Conservation (phyloP, 2,113 vertebrate species). For the Phalacrocorax aristotelis region DNA sequence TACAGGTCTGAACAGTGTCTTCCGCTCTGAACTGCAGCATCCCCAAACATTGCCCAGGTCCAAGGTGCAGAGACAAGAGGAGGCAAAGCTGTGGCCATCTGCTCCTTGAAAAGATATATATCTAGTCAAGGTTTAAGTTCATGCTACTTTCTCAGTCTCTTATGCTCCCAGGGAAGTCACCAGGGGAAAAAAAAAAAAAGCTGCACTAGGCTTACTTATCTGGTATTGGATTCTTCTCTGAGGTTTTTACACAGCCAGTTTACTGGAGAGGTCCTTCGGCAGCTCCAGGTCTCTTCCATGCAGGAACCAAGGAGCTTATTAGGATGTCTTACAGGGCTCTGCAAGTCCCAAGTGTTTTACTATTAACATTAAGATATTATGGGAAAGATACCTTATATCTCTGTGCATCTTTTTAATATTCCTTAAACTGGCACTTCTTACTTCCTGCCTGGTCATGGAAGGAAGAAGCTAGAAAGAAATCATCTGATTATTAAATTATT, state of each 20-base stretch:
- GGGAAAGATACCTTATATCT: not conserved
- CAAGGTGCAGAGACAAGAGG: not conserved
- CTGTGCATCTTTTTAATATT: not conserved
- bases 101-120: not conserved
- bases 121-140: not conserved
- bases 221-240: not conserved
- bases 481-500: not conserved
- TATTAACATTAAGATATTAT: not conserved
- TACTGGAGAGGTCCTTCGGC: not conserved
- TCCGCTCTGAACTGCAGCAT: not conserved
- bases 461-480: not conserved
- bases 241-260: not conserved
- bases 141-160: not conserved
- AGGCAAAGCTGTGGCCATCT: not conserved
- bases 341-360: not conserved
- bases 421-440: not conserved
- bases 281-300: not conserved
- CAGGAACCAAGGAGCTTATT: not conserved
- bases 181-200: too few species aligned
- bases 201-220: rapidly evolving
- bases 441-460: not conserved
- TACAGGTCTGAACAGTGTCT: not conserved
- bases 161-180: not conserved
- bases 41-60: not conserved
- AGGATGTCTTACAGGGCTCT: not conserved